Conservation (phyloP, 2,113 vertebrate species). For the Poeciliopsis turrubarensis region DNA sequence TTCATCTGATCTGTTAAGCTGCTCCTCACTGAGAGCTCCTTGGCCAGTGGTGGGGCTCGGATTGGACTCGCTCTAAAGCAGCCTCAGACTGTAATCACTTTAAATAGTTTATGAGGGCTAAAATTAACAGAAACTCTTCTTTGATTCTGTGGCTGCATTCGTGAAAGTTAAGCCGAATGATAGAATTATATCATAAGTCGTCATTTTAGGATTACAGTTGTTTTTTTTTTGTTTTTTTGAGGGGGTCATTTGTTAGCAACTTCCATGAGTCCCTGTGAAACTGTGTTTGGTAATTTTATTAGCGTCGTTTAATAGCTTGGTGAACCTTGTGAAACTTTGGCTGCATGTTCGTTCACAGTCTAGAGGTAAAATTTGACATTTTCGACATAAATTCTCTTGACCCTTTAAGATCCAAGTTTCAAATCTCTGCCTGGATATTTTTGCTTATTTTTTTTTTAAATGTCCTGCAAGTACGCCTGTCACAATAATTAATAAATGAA, state of each 20-base stretch:
- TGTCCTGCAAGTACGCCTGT: no score
- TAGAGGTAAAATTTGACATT: no score
- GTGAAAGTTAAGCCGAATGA: background rate
- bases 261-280: background rate
- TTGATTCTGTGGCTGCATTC: background rate
- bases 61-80: constrained; percentile 29
- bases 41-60: constrained; percentile 50
- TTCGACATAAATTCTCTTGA: no score
- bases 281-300: background rate
- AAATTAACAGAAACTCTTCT: background rate
- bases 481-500: no score
- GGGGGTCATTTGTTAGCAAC: background rate
- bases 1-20: constrained; percentile 83
- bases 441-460: no score
- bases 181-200: background rate
- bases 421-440: no score
- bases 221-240: background rate
- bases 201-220: background rate
- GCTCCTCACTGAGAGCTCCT: constrained; percentile 63
- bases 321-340: background rate
- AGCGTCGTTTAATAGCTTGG: background rate
- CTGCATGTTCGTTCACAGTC: no score
- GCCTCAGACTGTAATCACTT: constrained; percentile 18
- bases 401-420: no score
- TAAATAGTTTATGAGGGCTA: constrained; percentile 3